A percentile compares a stretch with the other conserved stretches of the same genome.
phyloP scores from a whole-genome alignment of 2,797 vertebrate genomes.

The Geotrypetes seraphini region DNA sequence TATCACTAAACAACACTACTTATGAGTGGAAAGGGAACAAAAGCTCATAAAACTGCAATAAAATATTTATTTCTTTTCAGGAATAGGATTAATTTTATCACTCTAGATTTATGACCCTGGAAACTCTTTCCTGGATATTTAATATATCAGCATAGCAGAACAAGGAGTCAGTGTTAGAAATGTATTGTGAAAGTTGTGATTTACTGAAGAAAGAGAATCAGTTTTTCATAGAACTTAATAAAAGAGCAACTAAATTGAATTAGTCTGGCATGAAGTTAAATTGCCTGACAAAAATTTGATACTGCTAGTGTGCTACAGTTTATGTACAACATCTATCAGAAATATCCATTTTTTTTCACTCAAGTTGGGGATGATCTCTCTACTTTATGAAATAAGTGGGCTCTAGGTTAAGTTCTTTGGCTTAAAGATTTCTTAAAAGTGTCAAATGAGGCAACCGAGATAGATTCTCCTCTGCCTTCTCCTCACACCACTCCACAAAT shows the following conservation, averaged over 20 bases:
- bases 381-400: constrained; percentile 14
- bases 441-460: too few species aligned
- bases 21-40: constrained; percentile 41
- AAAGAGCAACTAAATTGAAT: constrained; percentile 52
- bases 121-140: constrained; percentile 52
- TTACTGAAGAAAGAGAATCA: constrained; percentile 35
- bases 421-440: constrained; percentile 7
- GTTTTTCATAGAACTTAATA: constrained; percentile 42
- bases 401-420: constrained; percentile 10
- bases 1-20: constrained; percentile 43
- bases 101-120: constrained; percentile 50
- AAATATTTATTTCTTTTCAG: constrained; percentile 63
- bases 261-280: constrained; percentile 52
- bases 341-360: constrained; percentile 3
- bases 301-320: constrained; percentile 29
- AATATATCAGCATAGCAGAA: constrained; percentile 58
- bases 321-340: constrained; percentile 26
- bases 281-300: constrained; percentile 48
- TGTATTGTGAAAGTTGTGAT: constrained; percentile 44
- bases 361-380: constrained; percentile 3
- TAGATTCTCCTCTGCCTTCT: too few species aligned
- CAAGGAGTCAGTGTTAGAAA: constrained; percentile 37
- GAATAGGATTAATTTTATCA: constrained; percentile 61
- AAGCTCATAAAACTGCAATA: constrained; percentile 61
- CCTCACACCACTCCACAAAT: too few species aligned